Evolutionary conservation across 2,797 vertebrate genomes (phyloP).

Genomic region (Steatocranus sp.): DNA sequence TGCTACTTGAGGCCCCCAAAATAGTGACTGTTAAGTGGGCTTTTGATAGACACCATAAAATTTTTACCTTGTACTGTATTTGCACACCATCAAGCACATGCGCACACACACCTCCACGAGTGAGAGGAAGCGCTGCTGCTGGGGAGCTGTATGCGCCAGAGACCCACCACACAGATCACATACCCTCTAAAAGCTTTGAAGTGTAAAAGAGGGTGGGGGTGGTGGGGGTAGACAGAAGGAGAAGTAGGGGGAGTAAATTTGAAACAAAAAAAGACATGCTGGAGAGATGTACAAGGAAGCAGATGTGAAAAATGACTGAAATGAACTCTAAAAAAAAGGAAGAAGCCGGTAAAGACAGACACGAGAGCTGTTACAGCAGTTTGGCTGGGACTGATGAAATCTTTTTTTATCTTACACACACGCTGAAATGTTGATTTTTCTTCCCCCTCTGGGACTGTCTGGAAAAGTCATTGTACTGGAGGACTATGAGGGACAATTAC

Average conservation of each 20-base stretch:
- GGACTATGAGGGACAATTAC: not conserved
- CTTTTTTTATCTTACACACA: not conserved
- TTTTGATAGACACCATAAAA: slow-evolving; percentile 26
- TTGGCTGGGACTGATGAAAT: not conserved
- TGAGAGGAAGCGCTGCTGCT: slow-evolving; percentile 19
- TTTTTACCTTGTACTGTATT: slow-evolving; percentile 5
- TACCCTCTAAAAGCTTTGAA: slow-evolving; percentile 50
- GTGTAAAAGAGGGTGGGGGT: slow-evolving; percentile 25
- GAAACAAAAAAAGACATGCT: slow-evolving; percentile 7
- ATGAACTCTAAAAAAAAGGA: not conserved
- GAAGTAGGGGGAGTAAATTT: not conserved
- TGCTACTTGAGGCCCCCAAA: not conserved
- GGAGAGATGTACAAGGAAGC: slow-evolving; percentile 4
- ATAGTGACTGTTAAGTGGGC: not conserved
- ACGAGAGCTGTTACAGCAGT: slow-evolving; percentile 13
- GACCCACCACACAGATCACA: slow-evolving; percentile 63
- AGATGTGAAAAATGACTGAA: slow-evolving; percentile 25
- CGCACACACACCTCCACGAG: slow-evolving; percentile 12
- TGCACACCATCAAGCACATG: slow-evolving; percentile 37
- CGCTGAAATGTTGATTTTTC: not conserved
- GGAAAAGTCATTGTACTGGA: slow-evolving; percentile 36
- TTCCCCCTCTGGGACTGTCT: slow-evolving; percentile 9
- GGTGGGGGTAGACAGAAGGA: slow-evolving; percentile 12
- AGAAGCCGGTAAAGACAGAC: not conserved
- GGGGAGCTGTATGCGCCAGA: slow-evolving; percentile 12